Evolutionary conservation across 2,797 vertebrate species (phyloP).

Genomic region (Epinephelus malabaricus): DNA sequence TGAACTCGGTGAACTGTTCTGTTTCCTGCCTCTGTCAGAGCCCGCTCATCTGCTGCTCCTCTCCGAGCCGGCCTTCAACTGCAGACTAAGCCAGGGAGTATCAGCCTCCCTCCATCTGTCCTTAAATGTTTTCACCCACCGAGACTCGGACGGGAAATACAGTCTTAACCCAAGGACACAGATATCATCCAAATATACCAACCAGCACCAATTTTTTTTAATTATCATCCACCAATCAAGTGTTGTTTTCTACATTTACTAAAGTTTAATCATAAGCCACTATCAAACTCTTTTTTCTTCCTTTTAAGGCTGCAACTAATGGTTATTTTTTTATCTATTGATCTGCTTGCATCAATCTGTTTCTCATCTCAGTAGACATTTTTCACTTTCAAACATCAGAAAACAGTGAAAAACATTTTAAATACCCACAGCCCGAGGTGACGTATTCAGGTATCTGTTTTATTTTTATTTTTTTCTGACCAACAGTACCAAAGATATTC

Average conservation of each 20-base stretch:
- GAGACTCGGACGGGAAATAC: conserved; percentile 18
- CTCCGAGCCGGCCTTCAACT: conserved; percentile 49
- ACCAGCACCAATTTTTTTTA: not conserved
- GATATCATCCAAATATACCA: not conserved
- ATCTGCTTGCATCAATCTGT: not conserved
- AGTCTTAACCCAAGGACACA: not conserved
- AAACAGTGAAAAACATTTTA: not conserved
- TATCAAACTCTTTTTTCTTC: not conserved
- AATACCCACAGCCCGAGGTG: not conserved
- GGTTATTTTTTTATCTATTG: not conserved
- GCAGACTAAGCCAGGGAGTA: conserved; percentile 39
- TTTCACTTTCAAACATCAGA: not conserved
- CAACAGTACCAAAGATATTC: not conserved
- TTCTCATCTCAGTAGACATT: not conserved
- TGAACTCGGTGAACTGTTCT: conserved; percentile 78
- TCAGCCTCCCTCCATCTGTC: conserved; percentile 48
- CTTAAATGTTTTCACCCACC: conserved; percentile 35
- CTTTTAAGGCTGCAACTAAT: not conserved
- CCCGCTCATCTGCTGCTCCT: conserved; percentile 72
- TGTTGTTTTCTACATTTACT: not conserved
- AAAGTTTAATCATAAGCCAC: not conserved
- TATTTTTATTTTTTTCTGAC: not conserved
- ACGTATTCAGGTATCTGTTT: not conserved
- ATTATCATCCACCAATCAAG: not conserved
- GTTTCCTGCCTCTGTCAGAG: conserved; percentile 77